Conservation (phyloP, 2,888 invertebrate species). For the Phaedon cochleariae region DNA sequence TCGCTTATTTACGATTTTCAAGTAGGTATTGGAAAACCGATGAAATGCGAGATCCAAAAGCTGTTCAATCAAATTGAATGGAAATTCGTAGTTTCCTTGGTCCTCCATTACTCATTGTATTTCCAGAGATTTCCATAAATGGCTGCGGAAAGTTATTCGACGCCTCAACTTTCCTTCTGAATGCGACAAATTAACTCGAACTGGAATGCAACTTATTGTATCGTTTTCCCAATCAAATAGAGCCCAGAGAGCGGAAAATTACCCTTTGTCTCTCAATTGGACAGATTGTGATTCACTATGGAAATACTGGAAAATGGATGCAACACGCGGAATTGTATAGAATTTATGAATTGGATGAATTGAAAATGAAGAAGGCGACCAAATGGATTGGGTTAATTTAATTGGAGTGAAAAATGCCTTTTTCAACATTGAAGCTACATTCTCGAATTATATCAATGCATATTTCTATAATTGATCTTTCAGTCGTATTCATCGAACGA, state of each 20-base stretch:
- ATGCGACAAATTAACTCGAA: neutral
- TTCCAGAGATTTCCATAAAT: too few relatives aligned
- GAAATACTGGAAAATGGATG: neutral
- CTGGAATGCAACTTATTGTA: neutral
- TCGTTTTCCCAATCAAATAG: neutral
- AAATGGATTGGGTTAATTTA: slow-evolving; percentile 11
- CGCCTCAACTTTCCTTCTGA: neutral
- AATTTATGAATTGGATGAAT: slow-evolving; percentile 11
- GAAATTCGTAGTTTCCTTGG: too few relatives aligned
- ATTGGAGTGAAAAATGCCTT: neutral
- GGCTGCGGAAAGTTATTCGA: neutral
- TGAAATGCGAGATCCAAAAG: too few relatives aligned
- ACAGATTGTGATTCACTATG: neutral
- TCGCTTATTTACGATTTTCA: too few relatives aligned
- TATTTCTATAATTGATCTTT: too few relatives aligned
- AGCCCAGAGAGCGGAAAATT: neutral
- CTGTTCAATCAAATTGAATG: too few relatives aligned
- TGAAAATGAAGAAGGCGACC: neutral
- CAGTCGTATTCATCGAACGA: too few relatives aligned
- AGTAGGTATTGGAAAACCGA: too few relatives aligned
- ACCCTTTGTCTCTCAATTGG: neutral
- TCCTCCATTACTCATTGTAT: too few relatives aligned
- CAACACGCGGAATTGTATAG: neutral
- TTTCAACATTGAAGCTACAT: too few relatives aligned
- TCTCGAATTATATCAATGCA: too few relatives aligned